Base-by-base conservation (phyloP, 2,113 vertebrate genomes). In the Capreolus pygargus region DNA sequence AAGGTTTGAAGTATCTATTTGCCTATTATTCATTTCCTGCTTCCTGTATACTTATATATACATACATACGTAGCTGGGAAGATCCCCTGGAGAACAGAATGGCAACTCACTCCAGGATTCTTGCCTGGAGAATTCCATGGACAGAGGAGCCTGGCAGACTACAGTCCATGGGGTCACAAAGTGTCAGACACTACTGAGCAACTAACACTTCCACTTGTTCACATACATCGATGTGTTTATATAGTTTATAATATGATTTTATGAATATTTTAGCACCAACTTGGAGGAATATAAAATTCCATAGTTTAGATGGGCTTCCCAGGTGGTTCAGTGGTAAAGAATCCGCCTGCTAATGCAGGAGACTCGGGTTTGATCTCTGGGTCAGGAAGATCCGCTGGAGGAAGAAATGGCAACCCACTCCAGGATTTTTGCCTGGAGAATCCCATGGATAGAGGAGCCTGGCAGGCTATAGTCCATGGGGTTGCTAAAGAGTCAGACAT, bases 161-260 rank as follows among this genome's bases (percentile, higher is more conserved):
- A 27, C 36, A 43, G 70, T 43, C 12, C 36, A 43, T 27, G 21
- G 11, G 23, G 23, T 76, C 23, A 43, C 70, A 43, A 76, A 76
- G 70, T 43, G 36, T 39, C 6, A 0, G 70, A 76, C 23, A 76
- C 70, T 25, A 76, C 70, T 76, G 12, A 76, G 39, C 39, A 43
- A 76, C 36, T 43, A 76, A 76, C 36, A 76, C 70, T 76, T 43
- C 70, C 6, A 43, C 70, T 43, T 76, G 27, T 21, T 76, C 6
- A 60, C 10, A 17, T 12, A 43, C 16, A 11, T 1, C 23, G 5
- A 4, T 7, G 60, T 10, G 3, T 11, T 33, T 11, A 11, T 6
- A 33, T 3, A 50, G 36, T 27, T 74, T 55, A 7, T 36, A 43
- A 57, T 25, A 8, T 13, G 17, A 9, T 30, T 57, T 57, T 23